phyloP scores from a whole-genome alignment of 2,113 vertebrate genomes.

The Sinocyclocheilus grahami region DNA sequence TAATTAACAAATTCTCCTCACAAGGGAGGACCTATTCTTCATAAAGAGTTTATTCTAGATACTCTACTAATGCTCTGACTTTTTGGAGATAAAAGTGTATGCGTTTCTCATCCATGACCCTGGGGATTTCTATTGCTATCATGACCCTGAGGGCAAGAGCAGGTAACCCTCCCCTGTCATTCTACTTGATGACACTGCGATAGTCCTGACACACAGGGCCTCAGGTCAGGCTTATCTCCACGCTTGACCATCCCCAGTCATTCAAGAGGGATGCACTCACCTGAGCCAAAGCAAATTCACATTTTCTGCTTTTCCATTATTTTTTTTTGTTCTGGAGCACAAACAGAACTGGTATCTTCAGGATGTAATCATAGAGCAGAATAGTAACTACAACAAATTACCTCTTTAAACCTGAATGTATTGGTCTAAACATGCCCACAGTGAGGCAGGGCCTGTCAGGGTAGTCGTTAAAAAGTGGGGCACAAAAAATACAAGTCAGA shows the following conservation, averaged over 20 bases:
- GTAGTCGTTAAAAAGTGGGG: not conserved
- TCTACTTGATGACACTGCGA: slow-evolving; percentile 30
- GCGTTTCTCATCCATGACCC: slow-evolving; percentile 34
- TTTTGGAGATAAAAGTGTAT: slow-evolving; percentile 38
- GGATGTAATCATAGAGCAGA: not conserved
- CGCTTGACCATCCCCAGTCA: slow-evolving; percentile 18
- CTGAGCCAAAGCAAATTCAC: not conserved
- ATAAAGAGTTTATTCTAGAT: slow-evolving; percentile 17
- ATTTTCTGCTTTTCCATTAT: slow-evolving; percentile 12
- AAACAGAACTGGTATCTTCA: not conserved
- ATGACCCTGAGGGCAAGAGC: slow-evolving; percentile 27
- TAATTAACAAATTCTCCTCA: not conserved
- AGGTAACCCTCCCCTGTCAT: slow-evolving; percentile 35
- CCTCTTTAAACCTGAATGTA: not conserved
- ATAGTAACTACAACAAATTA: not conserved
- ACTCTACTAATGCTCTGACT: slow-evolving; percentile 10
- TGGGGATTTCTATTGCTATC: slow-evolving; percentile 24
- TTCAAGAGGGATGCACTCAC: slow-evolving; percentile 4
- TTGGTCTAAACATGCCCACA: slow-evolving; percentile 29
- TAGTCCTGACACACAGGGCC: slow-evolving; percentile 25
- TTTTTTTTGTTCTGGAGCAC: not conserved
- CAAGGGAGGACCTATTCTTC: not conserved
- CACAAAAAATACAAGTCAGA: slow-evolving; percentile 25
- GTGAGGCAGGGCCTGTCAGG: not conserved
- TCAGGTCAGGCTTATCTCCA: slow-evolving; percentile 45